These are phyloP conservation scores for Diploscapter pachys DNA, from an alignment of 1,140 invertebrate genomes.

Conservation along the genomic window DNA sequence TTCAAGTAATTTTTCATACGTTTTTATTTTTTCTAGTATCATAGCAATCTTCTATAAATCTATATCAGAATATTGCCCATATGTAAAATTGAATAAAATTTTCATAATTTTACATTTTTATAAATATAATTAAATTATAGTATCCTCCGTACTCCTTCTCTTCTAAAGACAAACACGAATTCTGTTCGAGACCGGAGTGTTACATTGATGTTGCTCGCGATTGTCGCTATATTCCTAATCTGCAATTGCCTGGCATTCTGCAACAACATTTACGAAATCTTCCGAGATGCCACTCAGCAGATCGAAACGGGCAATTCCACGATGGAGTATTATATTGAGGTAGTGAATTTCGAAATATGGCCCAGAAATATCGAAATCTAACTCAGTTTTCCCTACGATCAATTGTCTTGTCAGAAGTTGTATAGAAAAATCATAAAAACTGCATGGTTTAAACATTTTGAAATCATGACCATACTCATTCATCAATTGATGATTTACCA, in stretches of 20 bases:
- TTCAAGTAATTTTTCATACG: conserved; percentile 24
- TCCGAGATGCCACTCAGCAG: conserved; percentile 2
- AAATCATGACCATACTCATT: too few relatives aligned
- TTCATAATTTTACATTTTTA: background rate
- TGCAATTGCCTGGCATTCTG: conserved; percentile 58
- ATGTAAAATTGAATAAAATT: too few relatives aligned
- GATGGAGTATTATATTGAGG: background rate
- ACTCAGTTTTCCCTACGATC: too few relatives aligned
- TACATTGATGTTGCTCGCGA: conserved; percentile 57
- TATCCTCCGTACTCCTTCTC: conserved; percentile 38
- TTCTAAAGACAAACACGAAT: conserved; percentile 51
- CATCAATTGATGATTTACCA: too few relatives aligned
- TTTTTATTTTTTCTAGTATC: background rate
- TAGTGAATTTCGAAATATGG: background rate
- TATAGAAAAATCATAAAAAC: too few relatives aligned
- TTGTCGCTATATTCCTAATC: conserved; percentile 53
- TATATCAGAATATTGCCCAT: too few relatives aligned
- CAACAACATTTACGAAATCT: conserved; percentile 53
- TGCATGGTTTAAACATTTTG: too few relatives aligned
- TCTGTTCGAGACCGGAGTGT: conserved; percentile 51
- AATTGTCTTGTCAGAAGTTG: too few relatives aligned
- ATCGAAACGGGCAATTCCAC: background rate
- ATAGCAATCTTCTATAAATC: too few relatives aligned
- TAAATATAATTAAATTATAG: background rate
- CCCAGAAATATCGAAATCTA: too few relatives aligned